Percentiles rank a stretch among this genome's conserved stretches.
Evolutionary conservation across 64 coral and sea anemone species (phyloP).

Genomic region (Stichodactyla helianthus): DNA sequence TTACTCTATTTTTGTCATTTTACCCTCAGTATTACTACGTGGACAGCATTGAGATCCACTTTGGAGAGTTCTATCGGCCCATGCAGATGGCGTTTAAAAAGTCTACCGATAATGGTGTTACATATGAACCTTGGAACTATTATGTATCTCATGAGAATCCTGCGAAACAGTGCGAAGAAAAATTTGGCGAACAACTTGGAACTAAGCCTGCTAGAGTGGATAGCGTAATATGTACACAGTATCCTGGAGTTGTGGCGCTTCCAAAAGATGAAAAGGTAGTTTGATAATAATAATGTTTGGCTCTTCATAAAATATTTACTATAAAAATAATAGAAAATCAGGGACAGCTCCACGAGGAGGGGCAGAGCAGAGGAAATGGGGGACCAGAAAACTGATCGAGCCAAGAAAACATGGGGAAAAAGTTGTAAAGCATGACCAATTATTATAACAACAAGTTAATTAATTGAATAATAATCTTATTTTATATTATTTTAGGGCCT

Average conservation of each 20-base stretch:
- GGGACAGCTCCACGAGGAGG: too few relatives aligned
- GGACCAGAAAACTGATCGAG: too few relatives aligned
- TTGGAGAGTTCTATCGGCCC: conserved; percentile 83
- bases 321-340: background rate
- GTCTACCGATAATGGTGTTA: conserved; percentile 53
- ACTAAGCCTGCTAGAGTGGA: conserved; percentile 41
- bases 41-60: conserved; percentile 59
- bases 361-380: too few relatives aligned
- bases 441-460: too few relatives aligned
- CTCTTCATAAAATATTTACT: background rate
- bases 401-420: too few relatives aligned
- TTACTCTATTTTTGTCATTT: conserved; percentile 8
- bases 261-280: background rate
- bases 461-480: too few relatives aligned
- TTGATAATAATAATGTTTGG: background rate
- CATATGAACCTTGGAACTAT: conserved; percentile 71
- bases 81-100: conserved; percentile 73
- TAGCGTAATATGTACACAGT: conserved; percentile 67
- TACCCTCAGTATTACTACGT: conserved; percentile 77
- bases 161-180: conserved; percentile 46
- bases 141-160: conserved; percentile 59
- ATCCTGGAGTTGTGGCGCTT: background rate
- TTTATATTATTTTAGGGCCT: too few relatives aligned
- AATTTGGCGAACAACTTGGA: conserved; percentile 25
- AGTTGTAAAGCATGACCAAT: too few relatives aligned